Conservation (phyloP, 2,797 vertebrate species). For the Acipenser ruthenus region DNA sequence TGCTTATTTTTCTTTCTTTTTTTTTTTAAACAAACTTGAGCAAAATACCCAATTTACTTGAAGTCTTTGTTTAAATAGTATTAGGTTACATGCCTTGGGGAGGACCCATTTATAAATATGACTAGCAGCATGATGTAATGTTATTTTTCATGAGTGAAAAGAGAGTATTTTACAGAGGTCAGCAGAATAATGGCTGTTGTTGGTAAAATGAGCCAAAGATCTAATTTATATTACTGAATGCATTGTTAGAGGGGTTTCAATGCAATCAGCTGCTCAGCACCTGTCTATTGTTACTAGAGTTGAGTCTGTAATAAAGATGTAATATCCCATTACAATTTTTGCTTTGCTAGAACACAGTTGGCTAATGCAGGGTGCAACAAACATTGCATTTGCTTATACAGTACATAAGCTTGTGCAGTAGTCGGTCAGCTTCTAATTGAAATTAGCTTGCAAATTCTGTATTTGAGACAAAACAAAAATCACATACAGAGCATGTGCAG, state of each 20-base stretch:
- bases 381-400: too few relatives aligned
- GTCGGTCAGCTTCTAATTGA: too few relatives aligned
- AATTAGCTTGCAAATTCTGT: too few relatives aligned
- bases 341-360: background rate
- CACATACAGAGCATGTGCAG: too few relatives aligned
- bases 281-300: conserved; percentile 38
- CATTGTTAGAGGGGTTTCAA: conserved; percentile 25
- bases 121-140: conserved; percentile 75
- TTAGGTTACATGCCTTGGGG: conserved; percentile 70
- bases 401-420: too few relatives aligned
- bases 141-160: conserved; percentile 72
- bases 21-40: conserved; percentile 37
- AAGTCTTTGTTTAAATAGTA: conserved; percentile 73
- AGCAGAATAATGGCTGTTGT: conserved; percentile 56
- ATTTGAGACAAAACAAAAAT: too few relatives aligned
- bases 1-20: conserved; percentile 33
- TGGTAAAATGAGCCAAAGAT: conserved; percentile 60
- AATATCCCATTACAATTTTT: conserved; percentile 16
- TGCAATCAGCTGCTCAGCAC: conserved; percentile 38
- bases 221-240: conserved; percentile 23
- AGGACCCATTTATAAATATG: conserved; percentile 69
- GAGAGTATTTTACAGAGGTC: conserved; percentile 65
- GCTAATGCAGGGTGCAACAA: too few relatives aligned
- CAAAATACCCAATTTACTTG: conserved; percentile 71
- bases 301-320: conserved; percentile 12